Evolutionary conservation across 37 sponge, comb jelly and placozoan species (phyloP), one percentile per base, ranked within the genome.

Genomic region (Diacarnus erythraeanus): DNA sequence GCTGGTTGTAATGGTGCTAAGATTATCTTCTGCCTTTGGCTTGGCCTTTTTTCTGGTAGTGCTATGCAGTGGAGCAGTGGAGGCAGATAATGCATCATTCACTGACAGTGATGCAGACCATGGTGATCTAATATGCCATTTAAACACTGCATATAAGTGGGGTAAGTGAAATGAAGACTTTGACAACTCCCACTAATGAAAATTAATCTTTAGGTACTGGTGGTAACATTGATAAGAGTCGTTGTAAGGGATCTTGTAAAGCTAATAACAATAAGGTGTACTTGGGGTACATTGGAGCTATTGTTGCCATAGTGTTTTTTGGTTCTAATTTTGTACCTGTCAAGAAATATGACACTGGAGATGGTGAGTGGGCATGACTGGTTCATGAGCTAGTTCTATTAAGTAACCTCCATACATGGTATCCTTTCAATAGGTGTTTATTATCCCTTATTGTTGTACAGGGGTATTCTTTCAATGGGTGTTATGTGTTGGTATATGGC

Each of bases 391-490:
- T n/a, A n/a, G n/a, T n/a, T n/a, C n/a, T n/a, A n/a, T n/a, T 26
- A 33, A 42, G 41, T 38, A 6, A 23, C 22, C 71, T 23, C 67
- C 12, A 27, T 25, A n/a, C 25, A 38, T 31, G 18, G 44, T 65
- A 22, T 41, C 10, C 38, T 1, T n/a, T 23, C 30, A 56, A 30
- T 57, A 30, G 10, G 35, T 66, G 4, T 34, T 42, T 25, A 3
- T 59, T 20, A 33, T 33, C 38, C 31, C 21, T n/a, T n/a, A n/a
- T n/a, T n/a, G n/a, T 1, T 42, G 18, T 41, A 0, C 40, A 89
- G 92, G 94, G 0, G 40, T 95, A 69, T 95, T 95, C 84, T 95
- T 95, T 47, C 95, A 95, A 71, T 95, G 95, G 95, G 64, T 95
- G 35, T 20, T 95, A 81, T 95, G 92, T 66, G 76, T 95, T 42